A percentile compares a stretch with the other conserved stretches of the same genome.
Conservation (phyloP, 2,113 vertebrate species). For the Cygnus buccinator region DNA sequence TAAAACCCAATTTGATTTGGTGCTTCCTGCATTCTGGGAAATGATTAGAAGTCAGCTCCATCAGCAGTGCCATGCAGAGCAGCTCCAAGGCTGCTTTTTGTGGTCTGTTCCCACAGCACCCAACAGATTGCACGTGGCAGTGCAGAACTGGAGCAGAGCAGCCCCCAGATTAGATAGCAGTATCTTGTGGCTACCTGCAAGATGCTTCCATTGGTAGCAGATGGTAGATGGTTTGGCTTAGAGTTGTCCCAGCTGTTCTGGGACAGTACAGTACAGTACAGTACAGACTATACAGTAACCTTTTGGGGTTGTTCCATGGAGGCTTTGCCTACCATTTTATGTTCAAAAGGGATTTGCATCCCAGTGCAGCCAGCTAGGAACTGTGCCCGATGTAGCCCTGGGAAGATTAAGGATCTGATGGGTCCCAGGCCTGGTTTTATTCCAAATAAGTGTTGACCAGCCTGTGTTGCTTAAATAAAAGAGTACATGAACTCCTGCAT, state of each 20-base stretch:
- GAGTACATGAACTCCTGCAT: background rate
- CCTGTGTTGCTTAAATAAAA: conserved; percentile 37
- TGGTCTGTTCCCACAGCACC: background rate
- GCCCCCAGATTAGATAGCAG: background rate
- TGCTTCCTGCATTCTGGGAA: background rate
- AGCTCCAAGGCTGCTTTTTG: background rate
- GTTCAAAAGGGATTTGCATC: background rate
- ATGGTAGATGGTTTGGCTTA: background rate
- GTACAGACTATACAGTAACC: background rate
- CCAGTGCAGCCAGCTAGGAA: background rate
- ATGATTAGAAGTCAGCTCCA: background rate
- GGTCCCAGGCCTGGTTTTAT: background rate
- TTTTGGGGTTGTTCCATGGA: rapidly evolving
- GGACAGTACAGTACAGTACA: too few relatives aligned
- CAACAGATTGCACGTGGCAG: background rate
- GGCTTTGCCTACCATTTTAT: background rate
- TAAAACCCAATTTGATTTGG: too few relatives aligned
- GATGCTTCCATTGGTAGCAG: background rate
- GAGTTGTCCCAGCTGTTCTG: background rate
- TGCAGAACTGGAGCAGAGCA: rapidly evolving
- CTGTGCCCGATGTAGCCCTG: background rate
- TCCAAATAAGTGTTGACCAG: background rate
- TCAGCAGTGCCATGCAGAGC: background rate
- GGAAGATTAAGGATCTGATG: background rate
- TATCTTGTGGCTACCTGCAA: background rate